A percentile compares a stretch with the other conserved stretches of the same genome.
phyloP scores from a whole-genome alignment of 2,888 invertebrate species.

The Ornithoptera alexandrae region DNA sequence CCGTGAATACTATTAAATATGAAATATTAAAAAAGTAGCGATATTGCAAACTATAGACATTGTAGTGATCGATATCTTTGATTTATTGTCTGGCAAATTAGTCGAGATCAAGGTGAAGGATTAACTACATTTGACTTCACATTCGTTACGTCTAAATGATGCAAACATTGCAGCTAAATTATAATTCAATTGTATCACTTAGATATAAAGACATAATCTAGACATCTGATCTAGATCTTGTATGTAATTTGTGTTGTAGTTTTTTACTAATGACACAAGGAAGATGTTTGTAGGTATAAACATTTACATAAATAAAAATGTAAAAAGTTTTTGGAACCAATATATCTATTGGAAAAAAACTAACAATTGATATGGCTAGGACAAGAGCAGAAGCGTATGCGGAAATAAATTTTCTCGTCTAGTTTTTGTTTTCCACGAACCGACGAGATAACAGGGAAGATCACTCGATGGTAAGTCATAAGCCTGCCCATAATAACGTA shows the following conservation, averaged over 20 bases:
- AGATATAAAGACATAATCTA: background rate
- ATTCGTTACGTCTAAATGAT: background rate
- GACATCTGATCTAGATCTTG: background rate
- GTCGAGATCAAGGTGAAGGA: background rate
- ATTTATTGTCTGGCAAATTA: background rate
- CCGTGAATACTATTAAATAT: background rate
- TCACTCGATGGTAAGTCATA: too few species aligned
- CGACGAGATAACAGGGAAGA: too few species aligned
- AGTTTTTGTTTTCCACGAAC: too few species aligned
- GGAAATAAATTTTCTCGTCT: too few species aligned
- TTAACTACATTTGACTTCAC: background rate
- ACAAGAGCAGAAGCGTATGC: too few species aligned
- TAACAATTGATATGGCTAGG: too few species aligned
- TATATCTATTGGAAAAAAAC: too few species aligned
- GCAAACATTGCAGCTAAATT: slow-evolving; percentile 1
- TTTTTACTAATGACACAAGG: background rate
- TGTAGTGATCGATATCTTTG: background rate
- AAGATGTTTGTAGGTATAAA: background rate
- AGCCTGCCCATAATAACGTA: too few species aligned
- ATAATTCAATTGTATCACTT: background rate
- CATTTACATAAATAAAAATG: background rate
- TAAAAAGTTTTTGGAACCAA: too few species aligned
- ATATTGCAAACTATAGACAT: background rate
- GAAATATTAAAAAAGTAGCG: background rate
- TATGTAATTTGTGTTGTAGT: background rate